Conservation (phyloP, 2,113 vertebrate species). For the Peromyscus maniculatus region DNA sequence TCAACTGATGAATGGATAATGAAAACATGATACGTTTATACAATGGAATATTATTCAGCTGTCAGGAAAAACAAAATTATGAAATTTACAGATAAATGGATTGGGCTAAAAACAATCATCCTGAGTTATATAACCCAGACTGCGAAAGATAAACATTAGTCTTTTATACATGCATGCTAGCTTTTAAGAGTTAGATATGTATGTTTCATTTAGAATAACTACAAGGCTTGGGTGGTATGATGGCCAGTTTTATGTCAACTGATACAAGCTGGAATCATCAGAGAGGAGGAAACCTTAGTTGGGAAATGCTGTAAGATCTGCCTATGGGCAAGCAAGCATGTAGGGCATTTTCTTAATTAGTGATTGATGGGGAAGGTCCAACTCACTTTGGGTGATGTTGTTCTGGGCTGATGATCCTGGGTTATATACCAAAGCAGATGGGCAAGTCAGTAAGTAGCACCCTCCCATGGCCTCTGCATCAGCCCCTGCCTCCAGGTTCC, state of each 20-base stretch:
- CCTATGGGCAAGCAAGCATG: background rate
- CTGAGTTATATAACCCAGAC: background rate
- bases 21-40: background rate
- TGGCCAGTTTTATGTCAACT: background rate
- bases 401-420: background rate
- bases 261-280: background rate
- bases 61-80: background rate
- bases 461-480: background rate
- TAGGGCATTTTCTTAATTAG: background rate
- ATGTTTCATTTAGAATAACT: background rate
- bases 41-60: background rate
- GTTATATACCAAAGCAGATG: background rate
- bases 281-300: background rate
- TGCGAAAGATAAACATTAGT: background rate
- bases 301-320: background rate
- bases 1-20: background rate
- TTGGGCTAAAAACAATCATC: background rate
- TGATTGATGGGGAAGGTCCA: background rate
- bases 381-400: background rate
- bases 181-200: background rate
- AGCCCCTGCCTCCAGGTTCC: background rate
- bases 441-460: background rate
- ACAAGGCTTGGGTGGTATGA: background rate
- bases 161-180: background rate
- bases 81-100: background rate